Evolutionary conservation across 1,140 invertebrate species (phyloP).

Genomic region (Euura lappo): DNA sequence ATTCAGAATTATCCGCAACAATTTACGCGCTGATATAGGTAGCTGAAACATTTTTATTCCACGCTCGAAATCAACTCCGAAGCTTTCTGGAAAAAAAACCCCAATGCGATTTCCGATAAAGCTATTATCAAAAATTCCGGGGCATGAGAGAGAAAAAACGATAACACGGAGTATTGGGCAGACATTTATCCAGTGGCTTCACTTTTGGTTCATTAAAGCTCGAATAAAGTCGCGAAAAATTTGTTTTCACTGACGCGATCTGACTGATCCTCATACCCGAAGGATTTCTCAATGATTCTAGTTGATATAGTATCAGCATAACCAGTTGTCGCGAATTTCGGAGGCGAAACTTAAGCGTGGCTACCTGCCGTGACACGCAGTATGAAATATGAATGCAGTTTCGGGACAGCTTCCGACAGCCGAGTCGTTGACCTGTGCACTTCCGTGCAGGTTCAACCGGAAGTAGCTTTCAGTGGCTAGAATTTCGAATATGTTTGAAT

Average conservation of each 20-base stretch:
- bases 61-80: not conserved
- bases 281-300: too few relatives aligned
- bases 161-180: too few relatives aligned
- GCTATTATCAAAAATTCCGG: not conserved
- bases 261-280: too few relatives aligned
- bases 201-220: too few relatives aligned
- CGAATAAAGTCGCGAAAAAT: too few relatives aligned
- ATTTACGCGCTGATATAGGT: not conserved
- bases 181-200: too few relatives aligned
- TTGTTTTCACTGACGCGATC: too few relatives aligned
- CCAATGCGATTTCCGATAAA: not conserved
- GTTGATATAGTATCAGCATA: not conserved
- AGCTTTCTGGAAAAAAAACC: not conserved
- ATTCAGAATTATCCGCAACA: not conserved
- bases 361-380: not conserved
- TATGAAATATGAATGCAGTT: slow-evolving; percentile 5
- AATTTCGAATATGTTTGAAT: slow-evolving; percentile 3
- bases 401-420: not conserved
- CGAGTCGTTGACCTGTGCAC: not conserved
- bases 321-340: not conserved
- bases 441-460: not conserved
- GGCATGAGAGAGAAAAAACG: too few relatives aligned
- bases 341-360: not conserved
- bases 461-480: not conserved
- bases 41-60: not conserved